Evolutionary conservation across 2,888 invertebrate species (phyloP), one percentile per base, ranked within the genome.

Genomic region (Orthosia gothica): DNA sequence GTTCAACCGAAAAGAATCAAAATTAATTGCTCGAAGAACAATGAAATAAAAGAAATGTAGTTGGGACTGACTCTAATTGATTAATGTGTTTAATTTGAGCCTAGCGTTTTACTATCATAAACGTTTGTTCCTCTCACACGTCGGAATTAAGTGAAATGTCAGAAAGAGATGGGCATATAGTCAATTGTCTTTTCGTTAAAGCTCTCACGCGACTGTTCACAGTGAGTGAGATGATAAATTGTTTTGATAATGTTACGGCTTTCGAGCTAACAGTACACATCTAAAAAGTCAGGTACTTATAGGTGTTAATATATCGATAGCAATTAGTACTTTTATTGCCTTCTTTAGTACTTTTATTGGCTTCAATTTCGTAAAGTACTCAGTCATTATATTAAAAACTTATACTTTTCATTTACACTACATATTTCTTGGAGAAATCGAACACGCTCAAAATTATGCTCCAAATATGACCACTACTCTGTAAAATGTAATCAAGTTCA

Each of bases 191-290:
- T 89, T 88, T 83, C 79, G 71, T 81, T 78, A 81, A 87, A 83
- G 83, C 90, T 91, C 92, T 91, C 92, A 91, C 87, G 87, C 88
- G 87, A 82, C 82, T 74, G 82, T 86, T 76, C 68, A 78, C 88
- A 84, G 89, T 90, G 91, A 92, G 89, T 89, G 86, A 87, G 87
- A 87, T 84, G 91, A 92, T 93, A 87, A 91, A 92, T 91, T 90
- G 91, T 92, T 91, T 89, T 91, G 91, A 92, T 93, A 90, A 91
- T 85, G 79, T 76, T 81, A 86, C 70, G 70, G 66, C 76, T 84
- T 88, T 87, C 70, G 23, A 79, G 79, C n/a, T 85, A 86, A 83
- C 88, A 79, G 82, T 80, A 80, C 65, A 62, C 15, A 58, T 74
- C 54, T 76, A 74, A 67, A 74, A 78, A 63, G 52, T 74, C 57